Conservation (phyloP, 1,140 invertebrate genomes). For the Zaprionus nigranus region DNA sequence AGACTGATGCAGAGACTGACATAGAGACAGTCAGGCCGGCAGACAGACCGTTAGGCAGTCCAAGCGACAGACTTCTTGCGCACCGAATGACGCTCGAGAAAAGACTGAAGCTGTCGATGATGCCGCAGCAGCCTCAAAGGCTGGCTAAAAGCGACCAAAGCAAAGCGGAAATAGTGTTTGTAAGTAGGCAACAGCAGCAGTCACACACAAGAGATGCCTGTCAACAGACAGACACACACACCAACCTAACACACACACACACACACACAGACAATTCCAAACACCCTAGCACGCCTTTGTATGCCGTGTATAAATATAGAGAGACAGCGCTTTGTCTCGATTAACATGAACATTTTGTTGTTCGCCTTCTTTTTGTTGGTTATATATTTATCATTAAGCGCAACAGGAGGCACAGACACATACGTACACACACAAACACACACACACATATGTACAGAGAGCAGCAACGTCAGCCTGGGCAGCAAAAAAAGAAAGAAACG, state of each 20-base stretch:
- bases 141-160: slow-evolving; percentile 58
- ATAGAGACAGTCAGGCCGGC: slow-evolving; percentile 11
- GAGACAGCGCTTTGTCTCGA: slow-evolving; percentile 73
- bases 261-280: slow-evolving; percentile 15
- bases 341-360: slow-evolving; percentile 69
- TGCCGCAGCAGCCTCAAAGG: slow-evolving; percentile 59
- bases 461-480: slow-evolving; percentile 28
- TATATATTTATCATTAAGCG: slow-evolving; percentile 72
- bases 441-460: slow-evolving; percentile 10
- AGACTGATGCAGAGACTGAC: neutral
- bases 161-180: slow-evolving; percentile 81
- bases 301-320: slow-evolving; percentile 47
- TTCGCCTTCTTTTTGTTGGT: slow-evolving; percentile 35
- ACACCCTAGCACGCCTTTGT: slow-evolving; percentile 42
- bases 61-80: slow-evolving; percentile 33
- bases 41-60: slow-evolving; percentile 14
- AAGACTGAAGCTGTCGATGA: slow-evolving; percentile 65
- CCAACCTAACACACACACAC: slow-evolving; percentile 2
- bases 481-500: slow-evolving; percentile 39
- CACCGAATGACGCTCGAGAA: slow-evolving; percentile 62
- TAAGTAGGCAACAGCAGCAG: slow-evolving; percentile 68
- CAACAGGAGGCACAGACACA: slow-evolving; percentile 62
- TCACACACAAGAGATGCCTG: slow-evolving; percentile 36
- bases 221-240: slow-evolving; percentile 18
- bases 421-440: slow-evolving; percentile 16